Percentiles rank a stretch among this genome's conserved stretches.
Evolutionary conservation across 2,888 invertebrate species (phyloP).

Genomic region (Clunio marinus): DNA sequence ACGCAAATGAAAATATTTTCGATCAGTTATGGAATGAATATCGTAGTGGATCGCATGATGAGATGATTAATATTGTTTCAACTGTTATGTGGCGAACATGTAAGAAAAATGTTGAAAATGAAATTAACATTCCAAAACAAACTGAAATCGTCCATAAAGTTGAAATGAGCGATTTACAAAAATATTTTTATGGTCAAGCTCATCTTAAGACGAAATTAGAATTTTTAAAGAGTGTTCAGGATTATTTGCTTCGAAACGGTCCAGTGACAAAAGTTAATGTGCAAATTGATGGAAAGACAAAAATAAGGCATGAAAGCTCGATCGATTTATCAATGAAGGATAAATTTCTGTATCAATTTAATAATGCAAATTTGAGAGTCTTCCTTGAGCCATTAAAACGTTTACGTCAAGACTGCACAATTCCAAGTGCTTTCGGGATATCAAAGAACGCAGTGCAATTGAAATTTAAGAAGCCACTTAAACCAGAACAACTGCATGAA

Average conservation of each 20-base stretch:
- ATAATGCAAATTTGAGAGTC: conserved; percentile 45
- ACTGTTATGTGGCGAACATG: conserved; percentile 65
- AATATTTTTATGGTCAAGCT: conserved; percentile 58
- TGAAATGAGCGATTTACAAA: conserved; percentile 67
- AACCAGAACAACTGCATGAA: conserved; percentile 63
- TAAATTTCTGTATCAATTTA: neutral
- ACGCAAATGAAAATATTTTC: conserved; percentile 40
- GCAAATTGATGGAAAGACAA: neutral
- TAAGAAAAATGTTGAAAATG: conserved; percentile 62
- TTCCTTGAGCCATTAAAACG: conserved; percentile 61
- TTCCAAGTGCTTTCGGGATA: conserved; percentile 59
- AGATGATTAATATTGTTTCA: conserved; percentile 54
- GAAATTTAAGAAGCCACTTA: conserved; percentile 55
- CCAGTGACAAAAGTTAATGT: neutral
- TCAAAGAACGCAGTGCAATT: conserved; percentile 56
- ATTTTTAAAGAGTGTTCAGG: neutral
- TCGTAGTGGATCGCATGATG: neutral
- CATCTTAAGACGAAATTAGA: conserved; percentile 5
- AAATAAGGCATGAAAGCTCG: neutral
- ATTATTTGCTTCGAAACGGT: neutral
- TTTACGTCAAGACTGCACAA: conserved; percentile 67
- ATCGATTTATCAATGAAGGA: conserved; percentile 1
- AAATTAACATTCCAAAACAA: conserved; percentile 65
- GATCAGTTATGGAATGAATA: conserved; percentile 5
- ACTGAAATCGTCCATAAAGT: conserved; percentile 57